Evolutionary conservation across 2,113 vertebrate genomes (phyloP), one percentile per base, ranked within the genome.

Genomic region (Ctenodactylus gundi): DNA sequence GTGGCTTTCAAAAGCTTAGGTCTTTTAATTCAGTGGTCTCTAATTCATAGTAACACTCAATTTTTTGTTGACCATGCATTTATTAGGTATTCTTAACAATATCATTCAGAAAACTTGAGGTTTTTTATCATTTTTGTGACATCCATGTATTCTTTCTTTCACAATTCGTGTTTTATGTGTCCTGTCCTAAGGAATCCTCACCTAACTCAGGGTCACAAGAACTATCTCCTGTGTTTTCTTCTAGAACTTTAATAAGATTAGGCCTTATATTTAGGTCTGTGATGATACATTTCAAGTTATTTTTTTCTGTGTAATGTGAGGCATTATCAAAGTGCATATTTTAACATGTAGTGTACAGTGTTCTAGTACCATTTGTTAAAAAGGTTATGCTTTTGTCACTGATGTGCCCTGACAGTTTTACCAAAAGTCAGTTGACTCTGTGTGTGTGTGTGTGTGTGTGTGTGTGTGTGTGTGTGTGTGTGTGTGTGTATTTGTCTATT

Each of bases 211-310:
- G 51, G 27, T 94, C n/a, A n/a, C 34, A 88, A 68, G 88, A 31
- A 68, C 90, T 78, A 58, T 67, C 51, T 58, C 55, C n/a, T 65
- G 0, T 85, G 14, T 95, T 95, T 93, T 93, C 23, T 80, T 65
- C 34, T 70, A 34, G 31, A 67, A 36, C 23, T 68, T 51, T 82
- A 77, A 68, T 64, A 68, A 34, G 73, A 18, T 51, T 85, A 81
- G 41, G 5, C 57, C 83, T 85, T 95, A 75, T 6, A n/a, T 46
- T 62, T 87, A 64, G 39, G 55, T 84, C n/a, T 94, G 7, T 65
- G 11, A 44, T 90, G 34, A 67, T 29, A 65, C 29, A 46, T 90
- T 95, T 84, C 70, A 70, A 80, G 67, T 81, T 85, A 92, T 64
- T 84, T 88, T 94, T n/a, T 97, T 94, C 51, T 58, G 0, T 90